Base-by-base conservation (phyloP, 2,888 invertebrate species). In the Spilosoma lubricipeda region DNA sequence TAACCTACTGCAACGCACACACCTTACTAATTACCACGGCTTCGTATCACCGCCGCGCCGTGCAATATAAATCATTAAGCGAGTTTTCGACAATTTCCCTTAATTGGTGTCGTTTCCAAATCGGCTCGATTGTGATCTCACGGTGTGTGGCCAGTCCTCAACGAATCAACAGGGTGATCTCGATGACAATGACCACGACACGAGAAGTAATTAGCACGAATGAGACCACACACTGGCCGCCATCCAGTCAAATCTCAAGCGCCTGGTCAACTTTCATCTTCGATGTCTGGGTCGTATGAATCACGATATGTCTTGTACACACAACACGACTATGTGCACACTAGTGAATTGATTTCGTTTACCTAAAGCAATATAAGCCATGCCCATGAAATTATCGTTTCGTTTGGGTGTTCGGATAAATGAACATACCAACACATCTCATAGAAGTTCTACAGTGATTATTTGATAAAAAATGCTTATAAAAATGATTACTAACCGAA, bases 61-160 rank as follows among this genome's bases (percentile, higher is more conserved):
- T 84, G 84, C 83, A 78, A 81, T 84, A 91, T 93, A 93, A 93
- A 93, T 93, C 90, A 83, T 87, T 81, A 84, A 84, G 86, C 88
- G 85, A 84, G 86, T 92, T 90, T 91, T 92, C 91, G 90, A 87
- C 90, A 90, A 91, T 93, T 91, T 91, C 82, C 93, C 91, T 90
- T 94, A 93, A 94, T 94, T 93, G 93, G 93, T 88, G 79, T 88
- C 85, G 89, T 91, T 93, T 91, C 86, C 82, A 80, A 93, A 93
- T 91, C 90, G 86, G n/a, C 78, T 78, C 79, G 90, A 91, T 90
- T 87, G 88, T 88, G 90, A 92, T 92, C 92, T 82, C 86, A 73
- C 82, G 81, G 85, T 89, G 88, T 89, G 89, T 88, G 87, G 89
- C 82, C 88, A 81, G 82, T 80, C 80, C 89, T 88, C 87, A 89